phyloP scores from a whole-genome alignment of 1,140 invertebrate genomes.

The Drosophila bocqueti region DNA sequence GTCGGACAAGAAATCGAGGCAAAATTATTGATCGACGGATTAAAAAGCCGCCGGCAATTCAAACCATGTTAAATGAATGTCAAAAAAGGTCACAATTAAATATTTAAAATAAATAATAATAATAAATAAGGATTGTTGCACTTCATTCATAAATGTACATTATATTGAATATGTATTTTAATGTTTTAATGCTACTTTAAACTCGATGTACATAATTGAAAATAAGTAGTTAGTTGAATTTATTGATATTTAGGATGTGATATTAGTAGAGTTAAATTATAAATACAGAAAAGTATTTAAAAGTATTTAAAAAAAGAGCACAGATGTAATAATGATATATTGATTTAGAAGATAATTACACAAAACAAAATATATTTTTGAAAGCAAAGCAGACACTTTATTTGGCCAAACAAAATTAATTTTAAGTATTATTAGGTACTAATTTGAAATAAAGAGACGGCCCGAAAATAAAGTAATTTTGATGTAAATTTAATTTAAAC shows the following conservation, averaged over 20 bases:
- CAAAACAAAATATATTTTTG: too few relatives aligned
- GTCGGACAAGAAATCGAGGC: background rate
- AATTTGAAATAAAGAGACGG: background rate
- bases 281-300: too few relatives aligned
- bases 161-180: background rate
- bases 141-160: background rate
- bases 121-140: too few relatives aligned
- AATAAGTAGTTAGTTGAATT: background rate
- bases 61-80: background rate
- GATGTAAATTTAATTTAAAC: background rate
- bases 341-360: too few relatives aligned
- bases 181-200: too few relatives aligned
- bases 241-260: background rate
- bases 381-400: background rate
- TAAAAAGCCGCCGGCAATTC: conserved; percentile 21
- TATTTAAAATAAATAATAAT: background rate
- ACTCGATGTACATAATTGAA: background rate
- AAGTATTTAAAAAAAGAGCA: too few relatives aligned
- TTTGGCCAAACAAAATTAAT: too few relatives aligned
- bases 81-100: background rate
- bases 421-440: too few relatives aligned
- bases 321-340: too few relatives aligned
- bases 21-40: background rate
- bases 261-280: background rate
- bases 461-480: background rate